Evolutionary conservation across 1,140 invertebrate genomes (phyloP), one percentile per base, ranked within the genome.

Genomic region (Samia ricini): DNA sequence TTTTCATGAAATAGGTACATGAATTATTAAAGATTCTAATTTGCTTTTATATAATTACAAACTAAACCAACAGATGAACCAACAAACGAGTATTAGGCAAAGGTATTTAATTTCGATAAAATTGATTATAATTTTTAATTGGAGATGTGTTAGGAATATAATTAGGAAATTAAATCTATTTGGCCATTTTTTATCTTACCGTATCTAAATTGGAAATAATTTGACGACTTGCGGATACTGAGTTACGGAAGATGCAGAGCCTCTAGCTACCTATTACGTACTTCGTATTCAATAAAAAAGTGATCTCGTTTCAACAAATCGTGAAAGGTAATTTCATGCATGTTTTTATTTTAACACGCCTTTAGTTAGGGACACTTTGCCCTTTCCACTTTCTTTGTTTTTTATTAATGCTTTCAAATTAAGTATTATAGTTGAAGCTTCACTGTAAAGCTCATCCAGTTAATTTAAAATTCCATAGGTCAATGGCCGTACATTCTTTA

Each of bases 271-370:
- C 65, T 68, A n/a, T n/a, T n/a, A 65, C 66, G 64, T 66, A 71
- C 60, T 71, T 63, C 51, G 51, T 52, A 56, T 21, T 48, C 36
- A 56, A 83, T 86, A 88, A 88, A 89, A 66, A 65, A 76, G 74
- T 81, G 76, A 83, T 85, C 88, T 87, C 83, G 77, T 81, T 77
- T 74, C 77, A 76, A 79, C 76, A 82, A 77, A 87, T 76, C 85
- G 84, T 88, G 87, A 85, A 83, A 85, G 71, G 75, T 80, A 89
- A 89, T 89, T 89, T 89, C 83, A 88, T 89, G 78, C 67, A 82
- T n/a, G n/a, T 88, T 89, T 87, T 85, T 72, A 69, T 63, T 85
- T 86, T 83, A 76, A 77, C 78, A 86, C 85, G 82, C 77, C 69
- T 86, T 65, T 49, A 74, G 68, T 65, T 49, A 74, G 68, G 68